Evolutionary conservation across 2,888 invertebrate genomes (phyloP).

Genomic region (Phengaris arion): DNA sequence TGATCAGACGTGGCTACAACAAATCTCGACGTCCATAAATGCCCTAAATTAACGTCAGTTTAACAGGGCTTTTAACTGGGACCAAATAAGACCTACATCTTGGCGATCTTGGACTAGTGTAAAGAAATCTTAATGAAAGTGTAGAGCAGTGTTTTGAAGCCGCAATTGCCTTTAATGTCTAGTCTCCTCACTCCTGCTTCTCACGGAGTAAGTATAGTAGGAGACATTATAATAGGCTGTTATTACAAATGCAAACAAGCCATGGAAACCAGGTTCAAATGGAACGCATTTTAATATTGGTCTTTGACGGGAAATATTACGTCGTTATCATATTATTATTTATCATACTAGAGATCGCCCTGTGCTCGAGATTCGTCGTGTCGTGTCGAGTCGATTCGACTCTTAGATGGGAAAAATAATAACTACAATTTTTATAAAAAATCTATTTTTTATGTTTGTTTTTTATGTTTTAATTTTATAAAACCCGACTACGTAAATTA

Average conservation of each 20-base stretch:
- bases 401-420: too few relatives aligned
- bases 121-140: neutral
- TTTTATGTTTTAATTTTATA: too few relatives aligned
- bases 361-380: too few relatives aligned
- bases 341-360: too few relatives aligned
- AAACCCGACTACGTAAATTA: too few relatives aligned
- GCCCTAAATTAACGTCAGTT: too few relatives aligned
- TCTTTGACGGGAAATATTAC: neutral
- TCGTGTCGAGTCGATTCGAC: too few relatives aligned
- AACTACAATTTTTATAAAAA: too few relatives aligned
- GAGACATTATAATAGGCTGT: neutral
- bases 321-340: too few relatives aligned
- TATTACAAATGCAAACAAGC: slow-evolving; percentile 24
- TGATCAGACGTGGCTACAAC: too few relatives aligned
- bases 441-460: too few relatives aligned
- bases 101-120: neutral
- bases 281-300: neutral
- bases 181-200: neutral
- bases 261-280: slow-evolving; percentile 7
- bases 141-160: neutral
- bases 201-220: slow-evolving; percentile 14
- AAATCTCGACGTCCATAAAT: too few relatives aligned
- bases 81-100: neutral
- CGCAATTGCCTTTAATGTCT: slow-evolving; percentile 15
- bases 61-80: neutral